Evolutionary conservation across 2,113 vertebrate genomes (phyloP).

Genomic region (Burhinus oedicnemus): DNA sequence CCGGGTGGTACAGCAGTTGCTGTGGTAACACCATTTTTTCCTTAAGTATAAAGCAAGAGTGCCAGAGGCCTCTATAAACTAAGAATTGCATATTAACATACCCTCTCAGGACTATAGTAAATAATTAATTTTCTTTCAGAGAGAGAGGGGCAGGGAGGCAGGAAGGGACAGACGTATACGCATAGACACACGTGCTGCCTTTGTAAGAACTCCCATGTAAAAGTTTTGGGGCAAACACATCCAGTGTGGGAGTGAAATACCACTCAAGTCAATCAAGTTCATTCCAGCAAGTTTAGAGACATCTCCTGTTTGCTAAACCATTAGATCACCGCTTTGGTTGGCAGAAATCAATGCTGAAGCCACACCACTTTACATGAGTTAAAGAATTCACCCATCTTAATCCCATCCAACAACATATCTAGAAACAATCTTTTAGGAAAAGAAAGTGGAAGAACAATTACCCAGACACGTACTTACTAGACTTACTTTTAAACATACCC

Average conservation of each 20-base stretch:
- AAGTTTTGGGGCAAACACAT: not conserved
- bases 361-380: fast-evolving
- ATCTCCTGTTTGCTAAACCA: not conserved
- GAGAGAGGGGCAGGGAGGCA: not conserved
- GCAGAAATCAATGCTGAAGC: not conserved
- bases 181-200: not conserved
- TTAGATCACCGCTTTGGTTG: fast-evolving
- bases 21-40: slow-evolving; percentile 19
- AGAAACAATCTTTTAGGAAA: not conserved
- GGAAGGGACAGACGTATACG: not conserved
- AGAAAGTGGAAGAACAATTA: not conserved
- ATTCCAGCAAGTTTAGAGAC: not conserved
- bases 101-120: not conserved
- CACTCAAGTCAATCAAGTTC: not conserved
- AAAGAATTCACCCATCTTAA: not conserved
- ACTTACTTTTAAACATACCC: not conserved
- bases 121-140: not conserved
- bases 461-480: not conserved
- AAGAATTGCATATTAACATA: not conserved
- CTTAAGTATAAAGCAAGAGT: not conserved
- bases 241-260: not conserved
- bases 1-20: not conserved
- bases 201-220: not conserved
- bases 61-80: not conserved
- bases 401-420: not conserved